Evolutionary conservation across 2,113 vertebrate genomes (phyloP), one percentile per base, ranked within the genome.

Genomic region (Indri indri): DNA sequence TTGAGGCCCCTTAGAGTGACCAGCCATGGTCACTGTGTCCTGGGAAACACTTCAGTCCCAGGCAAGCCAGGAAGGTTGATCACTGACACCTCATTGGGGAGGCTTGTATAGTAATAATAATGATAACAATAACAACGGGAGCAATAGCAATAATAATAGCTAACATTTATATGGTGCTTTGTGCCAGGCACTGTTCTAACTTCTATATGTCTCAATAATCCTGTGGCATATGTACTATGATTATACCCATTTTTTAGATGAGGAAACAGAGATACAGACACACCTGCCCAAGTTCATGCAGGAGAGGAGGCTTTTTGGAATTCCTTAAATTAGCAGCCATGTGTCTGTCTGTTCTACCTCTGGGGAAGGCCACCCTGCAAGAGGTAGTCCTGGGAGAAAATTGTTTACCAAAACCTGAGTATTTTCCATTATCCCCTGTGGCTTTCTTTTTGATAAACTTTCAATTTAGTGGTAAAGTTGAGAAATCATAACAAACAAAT

Each of bases 401-500:
- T 30, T 80, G 50, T 94, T 80, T 88, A n/a, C 88, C 30, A 76
- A 81, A 88, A 70, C 27, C 61, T 30, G 45, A 81, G 40, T 81
- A 54, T 61, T 94, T 96, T 94, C 42, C 40, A 63, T 61, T 66
- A 30, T 45, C n/a, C n/a, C 20, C n/a, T 22, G 20, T 87, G 37
- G 16, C 63, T 82, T 89, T 74, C 27, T 45, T 94, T 80, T 80
- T 57, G 34, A n/a, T 83, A 22, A 91, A 40, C 83, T 83, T 96
- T 76, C 18, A 86, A 23, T 34, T 61, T 93, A 14, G 9, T 74
- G 76, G n/a, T 57, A 70, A 92, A 65, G n/a, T 57, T 70, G 88
- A 82, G 70, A 97, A 89, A 40, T 91, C 14, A 65, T 77, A 92
- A 85, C 65, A 70, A 52, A 74, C 27, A 90, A 20, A 86, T 77